Conservation (phyloP, 2,888 invertebrate genomes). For the Frankliniella intonsa region DNA sequence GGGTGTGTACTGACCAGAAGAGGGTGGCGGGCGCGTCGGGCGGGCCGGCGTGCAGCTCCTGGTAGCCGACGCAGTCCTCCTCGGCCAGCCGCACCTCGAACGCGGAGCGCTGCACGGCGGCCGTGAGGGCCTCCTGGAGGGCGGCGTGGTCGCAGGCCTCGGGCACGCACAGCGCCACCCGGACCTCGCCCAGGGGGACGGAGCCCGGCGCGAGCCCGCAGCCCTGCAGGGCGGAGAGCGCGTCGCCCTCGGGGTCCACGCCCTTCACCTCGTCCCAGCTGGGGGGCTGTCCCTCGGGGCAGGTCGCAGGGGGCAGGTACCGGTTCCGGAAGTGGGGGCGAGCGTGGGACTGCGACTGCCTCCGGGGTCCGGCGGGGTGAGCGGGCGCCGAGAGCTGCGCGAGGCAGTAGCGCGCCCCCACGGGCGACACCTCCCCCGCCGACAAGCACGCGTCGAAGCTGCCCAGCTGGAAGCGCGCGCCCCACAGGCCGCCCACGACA, state of each 20-base stretch:
- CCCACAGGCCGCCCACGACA: conserved; percentile 7
- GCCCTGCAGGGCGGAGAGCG: neutral
- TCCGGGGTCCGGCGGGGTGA: neutral
- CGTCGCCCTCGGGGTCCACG: neutral
- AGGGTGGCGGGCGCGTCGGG: neutral
- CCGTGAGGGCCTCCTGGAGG: conserved; percentile 41
- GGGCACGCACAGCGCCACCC: conserved; percentile 56
- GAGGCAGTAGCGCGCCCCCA: conserved; percentile 6
- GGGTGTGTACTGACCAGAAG: neutral
- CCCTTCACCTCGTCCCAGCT: neutral
- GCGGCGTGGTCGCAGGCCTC: conserved; percentile 47
- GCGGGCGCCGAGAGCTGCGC: neutral
- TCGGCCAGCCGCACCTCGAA: conserved; percentile 34
- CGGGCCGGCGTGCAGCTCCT: neutral
- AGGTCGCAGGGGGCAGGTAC: neutral
- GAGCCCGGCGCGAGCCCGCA: neutral
- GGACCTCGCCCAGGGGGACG: conserved; percentile 45
- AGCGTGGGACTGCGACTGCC: neutral
- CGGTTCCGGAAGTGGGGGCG: neutral
- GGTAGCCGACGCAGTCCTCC: conserved; percentile 31
- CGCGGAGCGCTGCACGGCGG: conserved; percentile 31
- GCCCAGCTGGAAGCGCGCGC: conserved; percentile 15
- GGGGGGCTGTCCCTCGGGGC: neutral
- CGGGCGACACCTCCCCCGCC: neutral
- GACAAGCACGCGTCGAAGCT: conserved; percentile 11